Evolutionary conservation across 1,140 invertebrate genomes (phyloP).

Genomic region (Pomacea maculata): DNA sequence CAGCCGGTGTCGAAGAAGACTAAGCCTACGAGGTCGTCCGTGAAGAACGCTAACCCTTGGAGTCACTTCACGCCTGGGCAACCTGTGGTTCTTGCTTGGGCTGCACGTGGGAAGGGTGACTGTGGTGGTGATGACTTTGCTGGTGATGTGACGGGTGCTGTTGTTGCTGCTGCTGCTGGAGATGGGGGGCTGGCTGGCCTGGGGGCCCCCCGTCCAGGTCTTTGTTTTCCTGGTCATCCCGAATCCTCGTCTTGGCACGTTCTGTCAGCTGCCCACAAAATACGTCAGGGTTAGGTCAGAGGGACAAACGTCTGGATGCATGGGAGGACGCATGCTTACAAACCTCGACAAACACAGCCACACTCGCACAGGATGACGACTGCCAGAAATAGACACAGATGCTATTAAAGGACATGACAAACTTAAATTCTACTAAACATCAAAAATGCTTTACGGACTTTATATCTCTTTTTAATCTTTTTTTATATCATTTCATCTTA

Average conservation of each 20-base stretch:
- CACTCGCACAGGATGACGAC: neutral
- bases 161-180: neutral
- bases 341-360: neutral
- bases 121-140: slow-evolving; percentile 23
- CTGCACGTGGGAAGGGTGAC: slow-evolving; percentile 8
- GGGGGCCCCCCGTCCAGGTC: slow-evolving; percentile 26
- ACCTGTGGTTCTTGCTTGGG: slow-evolving; percentile 24
- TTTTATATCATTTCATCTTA: too few relatives aligned
- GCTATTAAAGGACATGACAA: too few relatives aligned
- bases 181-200: slow-evolving; percentile 1
- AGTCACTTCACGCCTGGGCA: slow-evolving; percentile 20
- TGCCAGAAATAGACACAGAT: too few relatives aligned
- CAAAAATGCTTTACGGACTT: too few relatives aligned
- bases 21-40: too few relatives aligned
- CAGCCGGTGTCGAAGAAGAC: too few relatives aligned
- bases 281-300: neutral
- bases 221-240: slow-evolving; percentile 44
- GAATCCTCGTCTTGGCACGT: slow-evolving; percentile 34
- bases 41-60: too few relatives aligned
- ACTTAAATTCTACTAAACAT: too few relatives aligned
- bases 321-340: neutral
- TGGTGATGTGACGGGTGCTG: slow-evolving; percentile 24
- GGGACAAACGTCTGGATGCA: neutral
- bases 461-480: fast-evolving
- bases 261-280: slow-evolving; percentile 25